Evolutionary conservation across 2,797 vertebrate species (phyloP), one percentile per base, ranked within the genome.

Genomic region (Furcifer pardalis): DNA sequence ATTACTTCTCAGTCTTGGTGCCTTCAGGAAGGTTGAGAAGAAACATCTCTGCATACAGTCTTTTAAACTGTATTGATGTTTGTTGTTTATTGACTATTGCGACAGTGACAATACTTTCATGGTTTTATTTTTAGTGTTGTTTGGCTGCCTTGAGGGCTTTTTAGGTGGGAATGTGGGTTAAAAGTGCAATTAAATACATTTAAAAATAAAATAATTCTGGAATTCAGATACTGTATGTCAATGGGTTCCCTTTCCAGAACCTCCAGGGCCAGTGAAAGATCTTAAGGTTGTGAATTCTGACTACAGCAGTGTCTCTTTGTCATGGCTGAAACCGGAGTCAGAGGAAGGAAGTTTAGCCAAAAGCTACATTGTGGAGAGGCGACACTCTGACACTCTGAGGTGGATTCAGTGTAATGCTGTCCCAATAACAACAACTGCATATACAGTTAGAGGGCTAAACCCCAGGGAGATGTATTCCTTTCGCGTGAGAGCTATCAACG

Each of bases 341-440:
- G 92, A 92, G 85, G 91, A 92, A 0, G 96, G 93, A 2, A 95
- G 94, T 1, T 92, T 93, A 68, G 96, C 97, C 1, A 97, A 95
- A 84, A 97, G 97, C 15, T 98, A 98, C 2, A 92, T 96, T 87
- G 96, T 98, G 32, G 97, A 98, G 90, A 92, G 97, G 35, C 92
- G 95, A 2, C 89, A 90, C 75, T 90, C 94, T 0, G 95, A 95
- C 40, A 94, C 86, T 86, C 82, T 92, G 5, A 96, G 92, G n/a
- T 98, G 98, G 98, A 94, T 84, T 32, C 96, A 95, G 1, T 97
- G 96, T 90, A 97, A 96, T 10, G 2, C 12, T 69, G 93, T 90
- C 52, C 95, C 95, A 3, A 92, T 97, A 86, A 90, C 93, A 1
- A 65, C 25, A 0, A 96, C 96, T 40, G 92, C 92, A 62, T 97